phyloP scores from a whole-genome alignment of 2,888 invertebrate genomes.

The Tipula lateralis region DNA sequence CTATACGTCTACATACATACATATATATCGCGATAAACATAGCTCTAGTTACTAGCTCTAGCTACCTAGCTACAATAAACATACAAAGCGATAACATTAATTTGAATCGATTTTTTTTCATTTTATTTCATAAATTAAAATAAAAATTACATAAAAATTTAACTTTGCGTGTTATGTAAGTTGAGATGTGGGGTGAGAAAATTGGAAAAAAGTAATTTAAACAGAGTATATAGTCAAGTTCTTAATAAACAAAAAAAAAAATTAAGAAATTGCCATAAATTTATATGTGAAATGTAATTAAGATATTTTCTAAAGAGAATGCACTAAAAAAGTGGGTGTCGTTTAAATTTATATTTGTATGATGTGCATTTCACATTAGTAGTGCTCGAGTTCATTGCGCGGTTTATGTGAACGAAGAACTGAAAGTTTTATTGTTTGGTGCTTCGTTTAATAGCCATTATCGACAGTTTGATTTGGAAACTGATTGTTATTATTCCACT shows the following conservation, averaged over 20 bases:
- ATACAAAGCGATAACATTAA: constrained; percentile 1
- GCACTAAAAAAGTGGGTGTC: background rate
- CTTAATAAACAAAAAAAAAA: background rate
- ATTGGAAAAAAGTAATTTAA: background rate
- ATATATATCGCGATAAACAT: background rate
- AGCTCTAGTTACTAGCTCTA: no score
- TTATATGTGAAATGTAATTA: constrained; percentile 13
- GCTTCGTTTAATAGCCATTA: no score
- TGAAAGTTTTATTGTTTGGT: no score
- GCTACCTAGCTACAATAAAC: background rate
- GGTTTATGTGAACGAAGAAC: no score
- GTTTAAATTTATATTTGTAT: background rate
- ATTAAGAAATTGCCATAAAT: constrained; percentile 9
- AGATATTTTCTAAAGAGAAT: background rate
- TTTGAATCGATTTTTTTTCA: background rate
- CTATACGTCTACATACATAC: background rate
- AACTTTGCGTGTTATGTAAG: constrained; percentile 1
- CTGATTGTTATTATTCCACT: no score
- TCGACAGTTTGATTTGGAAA: no score
- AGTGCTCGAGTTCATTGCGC: background rate
- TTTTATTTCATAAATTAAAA: constrained; percentile 9
- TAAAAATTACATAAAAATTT: constrained; percentile 19
- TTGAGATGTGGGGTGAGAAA: background rate
- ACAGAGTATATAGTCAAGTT: background rate
- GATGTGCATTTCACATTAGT: background rate